phyloP scores from a whole-genome alignment of 2,797 vertebrate genomes.

The Alectoris magna region DNA sequence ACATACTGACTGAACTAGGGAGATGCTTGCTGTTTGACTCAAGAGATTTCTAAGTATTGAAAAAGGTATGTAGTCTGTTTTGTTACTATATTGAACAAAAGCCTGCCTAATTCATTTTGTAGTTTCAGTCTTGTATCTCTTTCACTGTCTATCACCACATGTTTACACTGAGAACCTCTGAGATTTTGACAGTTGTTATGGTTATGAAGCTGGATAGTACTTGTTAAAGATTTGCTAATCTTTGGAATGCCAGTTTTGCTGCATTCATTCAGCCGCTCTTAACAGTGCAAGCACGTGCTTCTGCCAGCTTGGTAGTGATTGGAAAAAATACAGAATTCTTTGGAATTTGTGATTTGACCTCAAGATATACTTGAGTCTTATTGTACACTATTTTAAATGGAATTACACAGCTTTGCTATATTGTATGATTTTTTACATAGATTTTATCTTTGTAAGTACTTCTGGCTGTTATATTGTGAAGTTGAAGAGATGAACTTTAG shows the following conservation, averaged over 20 bases:
- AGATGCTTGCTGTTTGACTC: not conserved
- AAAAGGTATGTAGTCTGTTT: not conserved
- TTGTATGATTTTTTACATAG: not conserved
- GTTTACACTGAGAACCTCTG: not conserved
- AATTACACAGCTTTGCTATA: not conserved
- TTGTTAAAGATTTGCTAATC: not conserved
- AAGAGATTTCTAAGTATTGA: not conserved
- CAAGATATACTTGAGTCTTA: not conserved
- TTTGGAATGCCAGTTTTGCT: not conserved
- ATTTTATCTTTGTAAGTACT: not conserved
- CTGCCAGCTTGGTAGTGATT: not conserved
- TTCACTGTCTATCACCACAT: not conserved
- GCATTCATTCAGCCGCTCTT: not conserved
- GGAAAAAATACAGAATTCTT: not conserved
- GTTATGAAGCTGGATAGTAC: not conserved
- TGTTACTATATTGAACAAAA: not conserved
- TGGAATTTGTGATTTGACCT: not conserved
- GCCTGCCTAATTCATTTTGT: not conserved
- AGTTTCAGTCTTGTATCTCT: not conserved
- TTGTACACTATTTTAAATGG: not conserved
- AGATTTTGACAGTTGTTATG: not conserved
- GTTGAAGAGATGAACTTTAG: not conserved
- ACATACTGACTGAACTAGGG: too few species aligned
- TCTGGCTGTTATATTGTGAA: not conserved
- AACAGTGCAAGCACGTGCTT: not conserved